phyloP scores from a whole-genome alignment of 2,888 invertebrate species.

The Cataglyphis altisquamis region DNA sequence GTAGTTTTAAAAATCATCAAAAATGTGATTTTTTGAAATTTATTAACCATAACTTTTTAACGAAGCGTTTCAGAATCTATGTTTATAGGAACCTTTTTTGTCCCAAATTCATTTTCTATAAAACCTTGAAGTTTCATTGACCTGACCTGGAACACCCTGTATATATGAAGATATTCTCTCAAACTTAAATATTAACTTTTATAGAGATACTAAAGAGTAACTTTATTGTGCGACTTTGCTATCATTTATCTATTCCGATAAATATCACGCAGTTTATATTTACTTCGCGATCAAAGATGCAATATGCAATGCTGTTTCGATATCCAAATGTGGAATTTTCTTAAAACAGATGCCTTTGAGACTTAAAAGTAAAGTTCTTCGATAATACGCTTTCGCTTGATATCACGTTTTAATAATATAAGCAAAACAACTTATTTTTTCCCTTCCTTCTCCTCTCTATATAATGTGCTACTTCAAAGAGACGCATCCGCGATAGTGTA shows the following conservation, averaged over 20 bases:
- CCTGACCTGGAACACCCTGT: no score
- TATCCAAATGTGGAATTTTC: neutral
- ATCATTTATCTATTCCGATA: no score
- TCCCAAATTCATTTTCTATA: no score
- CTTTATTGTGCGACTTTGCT: neutral
- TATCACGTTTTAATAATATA: neutral
- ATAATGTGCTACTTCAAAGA: conserved; percentile 15
- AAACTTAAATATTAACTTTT: neutral
- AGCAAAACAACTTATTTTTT: neutral
- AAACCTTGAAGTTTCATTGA: no score
- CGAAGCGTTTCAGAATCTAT: no score
- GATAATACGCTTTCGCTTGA: neutral
- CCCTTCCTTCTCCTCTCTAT: no score
- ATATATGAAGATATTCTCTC: neutral
- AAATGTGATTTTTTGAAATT: no score
- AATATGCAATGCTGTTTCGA: neutral
- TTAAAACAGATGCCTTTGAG: neutral
- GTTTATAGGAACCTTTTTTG: no score
- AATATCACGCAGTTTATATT: neutral
- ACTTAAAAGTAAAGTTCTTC: neutral
- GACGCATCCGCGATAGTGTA: neutral
- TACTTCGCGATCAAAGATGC: neutral
- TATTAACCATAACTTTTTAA: no score
- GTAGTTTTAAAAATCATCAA: no score
- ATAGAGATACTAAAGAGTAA: neutral